phyloP scores from a whole-genome alignment of 1,140 invertebrate species.

The Ganaspis sp. region DNA sequence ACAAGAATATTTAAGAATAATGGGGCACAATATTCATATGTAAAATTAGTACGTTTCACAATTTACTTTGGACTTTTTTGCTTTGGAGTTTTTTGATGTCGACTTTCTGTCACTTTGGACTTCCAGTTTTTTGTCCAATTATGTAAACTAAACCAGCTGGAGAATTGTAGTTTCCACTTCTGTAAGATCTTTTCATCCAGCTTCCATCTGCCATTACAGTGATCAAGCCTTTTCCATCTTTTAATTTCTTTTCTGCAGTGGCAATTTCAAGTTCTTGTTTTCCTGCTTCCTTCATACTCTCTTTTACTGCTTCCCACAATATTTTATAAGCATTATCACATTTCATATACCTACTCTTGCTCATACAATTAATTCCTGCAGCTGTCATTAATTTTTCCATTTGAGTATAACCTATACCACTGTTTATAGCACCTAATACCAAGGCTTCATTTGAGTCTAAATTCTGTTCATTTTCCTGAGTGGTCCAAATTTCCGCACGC shows the following conservation, averaged over 20 bases:
- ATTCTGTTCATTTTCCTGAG: background rate
- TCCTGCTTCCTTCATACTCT: background rate
- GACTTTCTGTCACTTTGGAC: too few relatives aligned
- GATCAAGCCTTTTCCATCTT: background rate
- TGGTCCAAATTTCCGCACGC: background rate
- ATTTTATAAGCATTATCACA: background rate
- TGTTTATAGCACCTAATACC: background rate
- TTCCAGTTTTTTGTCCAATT: background rate
- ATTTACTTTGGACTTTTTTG: too few relatives aligned
- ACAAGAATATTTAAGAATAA: too few relatives aligned
- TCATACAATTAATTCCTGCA: background rate
- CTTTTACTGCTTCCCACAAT: background rate
- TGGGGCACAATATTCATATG: too few relatives aligned
- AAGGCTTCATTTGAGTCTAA: background rate
- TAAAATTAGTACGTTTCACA: too few relatives aligned
- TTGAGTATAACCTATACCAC: background rate
- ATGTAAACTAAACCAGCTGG: slow-evolving; percentile 6
- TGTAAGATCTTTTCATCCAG: slow-evolving; percentile 9
- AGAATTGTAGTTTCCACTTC: background rate
- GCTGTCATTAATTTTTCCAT: background rate
- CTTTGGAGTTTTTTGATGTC: too few relatives aligned
- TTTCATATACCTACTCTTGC: background rate
- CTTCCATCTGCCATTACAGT: slow-evolving; percentile 4
- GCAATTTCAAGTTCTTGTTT: background rate
- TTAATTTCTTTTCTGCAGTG: background rate